Conservation (phyloP, 2,113 vertebrate genomes). For the Salvelinus fontinalis region DNA sequence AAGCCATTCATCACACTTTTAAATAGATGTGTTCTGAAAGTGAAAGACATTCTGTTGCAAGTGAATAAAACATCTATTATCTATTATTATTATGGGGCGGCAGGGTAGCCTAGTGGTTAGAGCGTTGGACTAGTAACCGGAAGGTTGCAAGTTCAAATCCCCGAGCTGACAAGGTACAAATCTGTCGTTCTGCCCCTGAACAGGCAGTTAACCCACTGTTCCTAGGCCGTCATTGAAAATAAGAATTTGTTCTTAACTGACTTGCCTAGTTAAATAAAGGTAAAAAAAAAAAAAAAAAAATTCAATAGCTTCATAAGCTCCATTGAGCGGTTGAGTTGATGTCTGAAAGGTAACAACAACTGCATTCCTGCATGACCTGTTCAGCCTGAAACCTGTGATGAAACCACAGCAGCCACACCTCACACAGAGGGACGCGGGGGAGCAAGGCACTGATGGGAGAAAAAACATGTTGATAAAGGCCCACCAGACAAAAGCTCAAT, state of each 20-base stretch:
- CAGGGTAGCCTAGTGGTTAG: no score
- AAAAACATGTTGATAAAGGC: conserved; percentile 16
- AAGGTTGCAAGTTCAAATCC: no score
- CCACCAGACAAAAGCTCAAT: neutral
- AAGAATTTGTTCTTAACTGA: no score
- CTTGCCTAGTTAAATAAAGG: no score
- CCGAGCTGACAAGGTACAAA: no score
- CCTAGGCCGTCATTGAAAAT: no score
- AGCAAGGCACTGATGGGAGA: neutral
- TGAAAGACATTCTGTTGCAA: conserved; percentile 40
- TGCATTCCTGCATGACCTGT: neutral
- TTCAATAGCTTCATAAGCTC: conserved; percentile 33
- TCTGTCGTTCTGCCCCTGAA: no score
- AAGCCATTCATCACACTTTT: neutral
- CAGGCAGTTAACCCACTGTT: no score
- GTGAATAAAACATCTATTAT: conserved; percentile 37
- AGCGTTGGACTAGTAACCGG: no score
- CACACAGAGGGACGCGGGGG: neutral
- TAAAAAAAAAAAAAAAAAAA: no score
- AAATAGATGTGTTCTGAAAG: neutral
- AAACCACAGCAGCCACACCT: neutral
- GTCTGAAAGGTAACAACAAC: neutral
- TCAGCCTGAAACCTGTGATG: neutral
- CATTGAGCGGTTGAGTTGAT: conserved; percentile 36
- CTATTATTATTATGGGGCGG: no score